phyloP scores from a whole-genome alignment of 2,113 vertebrate genomes.

The Seriola aureovittata region DNA sequence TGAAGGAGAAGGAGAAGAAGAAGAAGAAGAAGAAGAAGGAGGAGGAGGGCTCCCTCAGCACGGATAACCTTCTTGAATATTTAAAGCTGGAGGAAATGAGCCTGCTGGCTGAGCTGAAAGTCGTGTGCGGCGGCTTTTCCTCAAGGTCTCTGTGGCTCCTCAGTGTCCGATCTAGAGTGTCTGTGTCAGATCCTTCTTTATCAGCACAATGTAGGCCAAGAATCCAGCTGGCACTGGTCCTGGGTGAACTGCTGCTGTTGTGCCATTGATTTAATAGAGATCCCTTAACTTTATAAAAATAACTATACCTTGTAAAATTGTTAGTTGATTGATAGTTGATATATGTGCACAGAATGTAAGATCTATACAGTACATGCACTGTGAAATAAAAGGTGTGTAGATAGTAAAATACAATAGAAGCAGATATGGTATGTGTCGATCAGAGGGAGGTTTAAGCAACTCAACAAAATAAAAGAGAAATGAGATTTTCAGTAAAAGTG shows the following conservation, averaged over 20 bases:
- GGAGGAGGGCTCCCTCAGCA: conserved; percentile 31
- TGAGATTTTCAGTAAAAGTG: too few relatives aligned
- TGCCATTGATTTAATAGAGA: background rate
- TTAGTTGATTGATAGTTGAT: too few relatives aligned
- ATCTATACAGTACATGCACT: too few relatives aligned
- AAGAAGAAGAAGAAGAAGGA: background rate
- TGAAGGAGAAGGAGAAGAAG: background rate
- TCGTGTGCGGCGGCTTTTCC: background rate
- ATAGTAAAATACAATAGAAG: too few relatives aligned
- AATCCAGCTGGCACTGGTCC: background rate
- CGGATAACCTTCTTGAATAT: conserved; percentile 55
- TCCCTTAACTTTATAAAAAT: too few relatives aligned
- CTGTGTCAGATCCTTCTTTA: background rate
- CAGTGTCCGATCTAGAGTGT: conserved; percentile 7
- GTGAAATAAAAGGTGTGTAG: too few relatives aligned
- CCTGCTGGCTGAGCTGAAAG: conserved; percentile 17
- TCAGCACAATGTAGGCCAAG: conserved; percentile 22
- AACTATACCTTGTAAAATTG: too few relatives aligned
- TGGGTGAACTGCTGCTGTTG: background rate
- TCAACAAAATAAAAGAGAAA: too few relatives aligned
- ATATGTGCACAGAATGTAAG: too few relatives aligned
- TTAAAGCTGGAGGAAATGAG: conserved; percentile 54
- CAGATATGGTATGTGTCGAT: too few relatives aligned
- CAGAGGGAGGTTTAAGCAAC: too few relatives aligned
- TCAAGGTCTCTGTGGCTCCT: conserved; percentile 38